Evolutionary conservation across 2,888 invertebrate genomes (phyloP), one percentile per base, ranked within the genome.

Genomic region (Seira ritae): DNA sequence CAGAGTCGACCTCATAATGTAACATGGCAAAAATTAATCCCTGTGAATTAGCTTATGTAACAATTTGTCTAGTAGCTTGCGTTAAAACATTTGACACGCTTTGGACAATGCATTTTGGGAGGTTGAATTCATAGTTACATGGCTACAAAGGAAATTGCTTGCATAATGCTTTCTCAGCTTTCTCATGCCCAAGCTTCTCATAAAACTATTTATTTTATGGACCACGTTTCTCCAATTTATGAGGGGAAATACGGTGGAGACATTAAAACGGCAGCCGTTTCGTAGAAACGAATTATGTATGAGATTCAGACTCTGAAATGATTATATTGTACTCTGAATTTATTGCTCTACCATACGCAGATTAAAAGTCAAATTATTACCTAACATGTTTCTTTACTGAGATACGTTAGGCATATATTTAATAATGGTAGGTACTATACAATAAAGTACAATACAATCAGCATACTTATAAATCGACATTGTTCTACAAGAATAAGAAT

Each of bases 21-120:
- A 24, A 20, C 8, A 20, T 70, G 23, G 68, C 1, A 1, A 15
- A 69, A 69, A 69, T 17, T 70, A 50, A 70, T 70, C 50, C 55
- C 46, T 15, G 50, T 70, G 20, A 70, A 70, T 70, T 70, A 70
- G 46, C 70, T 8, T 17, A 42, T 42, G 70, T 46, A 46, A 46
- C 50, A 46, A 70, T 70, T 70, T 70, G 46, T 70, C 70, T 50
- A 46, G 67, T n/a, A 12, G 67, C 67, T 67, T 23, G 24, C 1
- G 24, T 24, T 1, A 3, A 23, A 12, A 42, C 42, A 42, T 42
- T 42, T 42, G 42, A 42, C 12, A 42, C 42, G 42, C 42, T 42
- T 42, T 42, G 42, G 42, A 42, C 42, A 42, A 42, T 42, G 42
- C 42, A 12, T 12, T 42, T 42, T 42, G 42, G 42, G 12, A n/a